These are phyloP conservation scores for Canis aureus DNA, from an alignment of 2,113 vertebrate genomes.

Conservation along the genomic window DNA sequence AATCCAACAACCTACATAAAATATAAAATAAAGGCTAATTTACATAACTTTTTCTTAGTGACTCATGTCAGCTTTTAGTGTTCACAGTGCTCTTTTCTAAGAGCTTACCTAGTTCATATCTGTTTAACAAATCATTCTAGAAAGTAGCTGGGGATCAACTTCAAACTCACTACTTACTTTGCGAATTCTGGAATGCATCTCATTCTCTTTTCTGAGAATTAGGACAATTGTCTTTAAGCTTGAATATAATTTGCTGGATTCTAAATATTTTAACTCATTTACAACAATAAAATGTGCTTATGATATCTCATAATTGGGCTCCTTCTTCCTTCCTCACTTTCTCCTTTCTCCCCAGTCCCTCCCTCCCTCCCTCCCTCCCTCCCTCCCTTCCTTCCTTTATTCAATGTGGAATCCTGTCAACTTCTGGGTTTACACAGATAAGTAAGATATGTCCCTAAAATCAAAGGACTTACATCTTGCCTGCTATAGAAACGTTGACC, in stretches of 20 bases:
- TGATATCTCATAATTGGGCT: not conserved
- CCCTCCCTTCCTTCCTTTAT: not conserved
- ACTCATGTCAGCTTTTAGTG: not conserved
- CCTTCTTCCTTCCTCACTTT: not conserved
- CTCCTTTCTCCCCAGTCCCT: not conserved
- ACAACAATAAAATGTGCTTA: not conserved
- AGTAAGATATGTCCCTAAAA: not conserved
- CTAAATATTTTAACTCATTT: not conserved
- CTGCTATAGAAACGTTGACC: not conserved
- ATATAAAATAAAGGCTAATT: conserved; percentile 3
- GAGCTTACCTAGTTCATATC: not conserved
- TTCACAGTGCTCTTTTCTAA: not conserved
- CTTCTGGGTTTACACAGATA: not conserved
- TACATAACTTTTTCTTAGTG: not conserved
- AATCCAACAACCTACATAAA: not conserved
- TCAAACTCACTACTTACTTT: conserved; percentile 67
- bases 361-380: not conserved
- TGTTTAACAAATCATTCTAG: not conserved
- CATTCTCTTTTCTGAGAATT: not conserved
- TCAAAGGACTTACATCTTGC: not conserved
- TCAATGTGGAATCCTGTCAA: not conserved
- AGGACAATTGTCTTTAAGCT: not conserved
- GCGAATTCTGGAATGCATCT: conserved; percentile 51
- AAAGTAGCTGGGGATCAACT: conserved; percentile 61
- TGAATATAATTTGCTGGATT: not conserved